phyloP scores from a whole-genome alignment of 1,140 invertebrate species.

The Cydia splendana region DNA sequence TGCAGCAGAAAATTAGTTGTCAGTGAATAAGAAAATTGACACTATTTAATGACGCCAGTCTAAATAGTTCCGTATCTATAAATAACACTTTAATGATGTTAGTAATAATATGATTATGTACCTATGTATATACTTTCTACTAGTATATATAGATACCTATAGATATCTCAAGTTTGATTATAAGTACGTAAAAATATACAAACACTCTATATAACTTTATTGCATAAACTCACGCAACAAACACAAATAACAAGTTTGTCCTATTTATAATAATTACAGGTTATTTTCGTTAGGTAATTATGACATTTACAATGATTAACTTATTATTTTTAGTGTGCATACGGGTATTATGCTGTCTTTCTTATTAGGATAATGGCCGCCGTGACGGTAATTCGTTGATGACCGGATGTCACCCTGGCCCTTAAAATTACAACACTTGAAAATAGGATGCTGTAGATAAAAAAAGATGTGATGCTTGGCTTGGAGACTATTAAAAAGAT shows the following conservation, averaged over 20 bases:
- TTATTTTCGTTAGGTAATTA: not conserved
- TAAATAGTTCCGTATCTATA: not conserved
- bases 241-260: conserved; percentile 4
- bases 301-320: conserved; percentile 15
- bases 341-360: conserved; percentile 1
- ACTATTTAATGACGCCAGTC: not conserved
- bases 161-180: too few species aligned
- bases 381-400: conserved; percentile 18
- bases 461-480: too few species aligned
- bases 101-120: not conserved
- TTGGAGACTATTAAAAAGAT: too few species aligned
- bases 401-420: conserved; percentile 18
- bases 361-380: conserved; percentile 7
- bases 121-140: too few species aligned
- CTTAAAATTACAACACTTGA: not conserved
- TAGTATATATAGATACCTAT: too few species aligned
- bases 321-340: conserved; percentile 17
- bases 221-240: not conserved
- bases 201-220: not conserved
- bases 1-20: not conserved
- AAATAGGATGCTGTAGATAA: not conserved
- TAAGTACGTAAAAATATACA: not conserved
- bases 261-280: conserved; percentile 13
- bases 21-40: not conserved
- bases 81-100: not conserved